Evolutionary conservation across 2,888 invertebrate species (phyloP).

Genomic region (Xestia sexstrigata): DNA sequence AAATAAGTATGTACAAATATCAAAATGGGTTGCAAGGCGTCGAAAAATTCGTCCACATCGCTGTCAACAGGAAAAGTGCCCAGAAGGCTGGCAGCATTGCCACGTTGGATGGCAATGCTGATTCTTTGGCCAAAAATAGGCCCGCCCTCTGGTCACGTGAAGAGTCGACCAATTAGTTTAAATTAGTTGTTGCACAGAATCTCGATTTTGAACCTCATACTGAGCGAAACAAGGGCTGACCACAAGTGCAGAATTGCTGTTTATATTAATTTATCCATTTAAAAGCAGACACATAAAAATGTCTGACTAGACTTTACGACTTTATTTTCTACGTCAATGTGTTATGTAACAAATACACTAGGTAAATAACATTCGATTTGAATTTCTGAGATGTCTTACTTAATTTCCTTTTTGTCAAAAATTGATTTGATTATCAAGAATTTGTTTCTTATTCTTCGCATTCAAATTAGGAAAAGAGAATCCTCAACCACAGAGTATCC

Average conservation of each 20-base stretch:
- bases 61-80: no score
- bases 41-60: no score
- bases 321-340: slow-evolving; percentile 9
- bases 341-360: slow-evolving; percentile 1
- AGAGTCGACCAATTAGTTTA: not conserved
- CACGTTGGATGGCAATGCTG: no score
- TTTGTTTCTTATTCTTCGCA: not conserved
- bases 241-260: not conserved
- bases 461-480: not conserved
- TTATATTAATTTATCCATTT: not conserved
- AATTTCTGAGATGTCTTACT: slow-evolving; percentile 17
- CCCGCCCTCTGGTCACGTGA: no score
- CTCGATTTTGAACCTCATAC: not conserved
- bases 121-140: no score
- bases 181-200: not conserved
- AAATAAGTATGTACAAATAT: no score
- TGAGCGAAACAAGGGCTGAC: not conserved
- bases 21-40: no score
- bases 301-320: not conserved
- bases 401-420: not conserved
- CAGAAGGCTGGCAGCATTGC: no score
- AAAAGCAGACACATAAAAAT: slow-evolving; percentile 33
- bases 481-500: not conserved
- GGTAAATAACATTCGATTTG: slow-evolving; percentile 9
- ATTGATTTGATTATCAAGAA: not conserved